Conservation (phyloP, 2,797 vertebrate genomes). For the Trichosurus vulpecula region DNA sequence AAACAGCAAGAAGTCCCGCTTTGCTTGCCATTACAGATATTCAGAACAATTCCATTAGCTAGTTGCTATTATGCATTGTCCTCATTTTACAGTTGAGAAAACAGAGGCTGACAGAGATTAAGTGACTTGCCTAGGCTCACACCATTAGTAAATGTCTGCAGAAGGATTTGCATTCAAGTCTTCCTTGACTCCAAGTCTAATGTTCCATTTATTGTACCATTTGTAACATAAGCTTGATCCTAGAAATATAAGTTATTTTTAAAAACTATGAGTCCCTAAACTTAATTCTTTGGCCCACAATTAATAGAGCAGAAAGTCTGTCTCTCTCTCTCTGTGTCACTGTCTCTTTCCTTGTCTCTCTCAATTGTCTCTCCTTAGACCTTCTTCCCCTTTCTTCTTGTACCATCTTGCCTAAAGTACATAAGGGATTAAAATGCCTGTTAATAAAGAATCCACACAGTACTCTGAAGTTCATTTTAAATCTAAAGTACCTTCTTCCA, state of each 20-base stretch:
- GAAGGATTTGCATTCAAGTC: neutral
- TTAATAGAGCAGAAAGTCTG: neutral
- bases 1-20: no score
- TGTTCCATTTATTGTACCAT: neutral
- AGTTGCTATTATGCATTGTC: neutral
- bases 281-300: neutral
- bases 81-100: neutral
- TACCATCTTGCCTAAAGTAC: neutral
- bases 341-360: neutral
- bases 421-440: neutral
- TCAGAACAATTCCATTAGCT: neutral
- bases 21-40: no score
- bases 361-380: neutral
- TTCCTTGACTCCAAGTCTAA: neutral
- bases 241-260: neutral
- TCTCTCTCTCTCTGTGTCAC: neutral
- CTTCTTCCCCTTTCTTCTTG: neutral
- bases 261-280: neutral
- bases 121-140: neutral
- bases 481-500: neutral
- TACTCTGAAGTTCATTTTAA: neutral
- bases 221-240: neutral
- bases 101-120: neutral
- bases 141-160: neutral
- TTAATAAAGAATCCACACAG: neutral